These are phyloP conservation scores for Vollenhovia emeryi DNA, from an alignment of 1,140 invertebrate species.

Conservation along the genomic window DNA sequence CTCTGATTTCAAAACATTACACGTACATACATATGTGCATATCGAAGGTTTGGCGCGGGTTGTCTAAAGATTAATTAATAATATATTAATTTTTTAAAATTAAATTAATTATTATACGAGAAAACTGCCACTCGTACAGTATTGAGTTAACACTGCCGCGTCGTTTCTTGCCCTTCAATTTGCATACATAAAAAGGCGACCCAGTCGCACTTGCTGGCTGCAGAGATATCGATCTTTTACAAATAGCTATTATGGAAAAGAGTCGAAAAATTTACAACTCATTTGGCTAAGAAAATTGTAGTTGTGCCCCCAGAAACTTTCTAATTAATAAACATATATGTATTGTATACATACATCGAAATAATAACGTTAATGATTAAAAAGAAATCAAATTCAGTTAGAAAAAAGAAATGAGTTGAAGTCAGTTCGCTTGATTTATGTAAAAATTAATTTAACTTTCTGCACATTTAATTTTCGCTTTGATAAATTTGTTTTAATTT, in stretches of 20 bases:
- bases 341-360: background rate
- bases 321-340: background rate
- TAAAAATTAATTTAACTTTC: background rate
- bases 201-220: background rate
- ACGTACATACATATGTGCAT: background rate
- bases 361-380: background rate
- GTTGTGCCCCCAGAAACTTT: background rate
- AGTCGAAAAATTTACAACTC: background rate
- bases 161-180: conserved; percentile 9
- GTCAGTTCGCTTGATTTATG: background rate
- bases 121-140: background rate
- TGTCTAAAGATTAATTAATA: too few species aligned
- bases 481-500: background rate
- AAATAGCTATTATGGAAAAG: background rate
- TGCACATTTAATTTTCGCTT: background rate
- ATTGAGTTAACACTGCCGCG: background rate
- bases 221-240: conserved; percentile 1
- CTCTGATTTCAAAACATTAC: background rate
- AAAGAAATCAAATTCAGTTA: background rate
- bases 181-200: conserved; percentile 9
- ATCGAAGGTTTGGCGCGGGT: background rate
- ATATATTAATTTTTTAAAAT: background rate
- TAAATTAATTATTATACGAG: background rate
- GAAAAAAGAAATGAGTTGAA: background rate
- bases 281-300: background rate